Evolutionary conservation across 2,797 vertebrate genomes (phyloP), one percentile per base, ranked within the genome.

Genomic region (Catharus ustulatus): DNA sequence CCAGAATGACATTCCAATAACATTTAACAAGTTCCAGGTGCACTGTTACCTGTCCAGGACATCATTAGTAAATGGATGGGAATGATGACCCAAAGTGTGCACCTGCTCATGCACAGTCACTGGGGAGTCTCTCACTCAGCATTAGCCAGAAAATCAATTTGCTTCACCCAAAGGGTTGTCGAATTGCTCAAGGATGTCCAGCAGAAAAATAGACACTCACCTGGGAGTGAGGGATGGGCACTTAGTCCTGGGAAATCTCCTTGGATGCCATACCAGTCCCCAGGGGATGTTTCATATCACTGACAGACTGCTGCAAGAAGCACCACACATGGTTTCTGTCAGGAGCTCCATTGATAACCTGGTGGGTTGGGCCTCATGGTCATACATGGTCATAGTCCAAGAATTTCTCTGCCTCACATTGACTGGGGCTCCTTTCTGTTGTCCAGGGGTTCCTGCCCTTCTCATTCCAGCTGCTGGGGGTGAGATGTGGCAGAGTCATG

Each of bases 401-500:
- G 59, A 36, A 52, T 30, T 40, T 59, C 15, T 62, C 42, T 75
- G 71, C 36, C 32, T 72, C 7, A 20, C 21, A 4, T 4, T 32
- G 26, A 15, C 15, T 52, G 15, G 29, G 21, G 51, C 29, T 52
- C 49, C 11, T 29, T 52, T 64, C 51, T 52, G 7, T 20, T 46
- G 29, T 46, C 45, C 45, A 46, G 10, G n/a, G 4, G 10, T 5
- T 66, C 18, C 22, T 84, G 45, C 9, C 26, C 10, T 58, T 77
- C 40, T 64, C 24, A 58, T 30, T 84, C 46, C 13, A n/a, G 46
- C 26, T n/a, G 1, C 9, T 13, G 15, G 6, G 15, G 5, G 1
- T 34, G 15, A 21, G 20, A 15, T 20, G 30, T 26, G 42, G n/a
- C 0, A 0, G 14, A 10, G 6, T n/a, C 29, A 19, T 27, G 21